Evolutionary conservation across 2,888 invertebrate species (phyloP).

Genomic region (Chrysolina americana): DNA sequence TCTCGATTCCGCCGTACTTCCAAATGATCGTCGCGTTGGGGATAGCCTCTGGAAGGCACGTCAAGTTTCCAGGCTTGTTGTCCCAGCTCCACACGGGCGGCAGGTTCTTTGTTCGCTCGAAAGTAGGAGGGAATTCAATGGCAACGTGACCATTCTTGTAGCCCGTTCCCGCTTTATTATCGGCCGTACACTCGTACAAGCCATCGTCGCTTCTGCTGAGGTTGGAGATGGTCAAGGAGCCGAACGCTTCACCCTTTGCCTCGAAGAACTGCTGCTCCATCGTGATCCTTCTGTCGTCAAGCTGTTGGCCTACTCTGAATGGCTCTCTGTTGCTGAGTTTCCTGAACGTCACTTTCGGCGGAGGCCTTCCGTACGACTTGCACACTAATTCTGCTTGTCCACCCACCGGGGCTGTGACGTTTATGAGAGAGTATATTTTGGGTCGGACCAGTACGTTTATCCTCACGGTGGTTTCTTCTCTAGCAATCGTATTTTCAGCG

Average conservation of each 20-base stretch:
- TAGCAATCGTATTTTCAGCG: conserved; percentile 85
- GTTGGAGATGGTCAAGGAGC: conserved; percentile 78
- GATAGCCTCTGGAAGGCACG: conserved; percentile 88
- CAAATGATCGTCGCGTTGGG: conserved; percentile 94
- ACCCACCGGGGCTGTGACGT: conserved; percentile 78
- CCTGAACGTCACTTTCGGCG: conserved; percentile 84
- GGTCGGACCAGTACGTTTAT: conserved; percentile 84
- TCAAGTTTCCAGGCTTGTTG: conserved; percentile 84
- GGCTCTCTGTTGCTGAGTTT: conserved; percentile 79
- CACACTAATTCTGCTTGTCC: conserved; percentile 80
- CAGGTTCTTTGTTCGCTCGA: conserved; percentile 78
- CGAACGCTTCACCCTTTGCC: conserved; percentile 75
- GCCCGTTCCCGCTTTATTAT: conserved; percentile 82
- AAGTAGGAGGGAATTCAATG: conserved; percentile 87
- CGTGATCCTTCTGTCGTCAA: conserved; percentile 76
- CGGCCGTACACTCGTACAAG: conserved; percentile 88
- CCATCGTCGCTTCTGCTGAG: conserved; percentile 85
- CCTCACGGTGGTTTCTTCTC: conserved; percentile 77
- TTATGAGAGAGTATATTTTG: conserved; percentile 83
- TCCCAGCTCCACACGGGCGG: conserved; percentile 90
- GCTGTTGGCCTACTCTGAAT: conserved; percentile 77
- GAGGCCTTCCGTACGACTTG: conserved; percentile 85
- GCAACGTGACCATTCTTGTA: conserved; percentile 86
- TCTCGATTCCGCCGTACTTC: conserved; percentile 72
- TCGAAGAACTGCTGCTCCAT: conserved; percentile 74